Conservation (phyloP, 2,888 invertebrate genomes). For the Copidosoma aretas region DNA sequence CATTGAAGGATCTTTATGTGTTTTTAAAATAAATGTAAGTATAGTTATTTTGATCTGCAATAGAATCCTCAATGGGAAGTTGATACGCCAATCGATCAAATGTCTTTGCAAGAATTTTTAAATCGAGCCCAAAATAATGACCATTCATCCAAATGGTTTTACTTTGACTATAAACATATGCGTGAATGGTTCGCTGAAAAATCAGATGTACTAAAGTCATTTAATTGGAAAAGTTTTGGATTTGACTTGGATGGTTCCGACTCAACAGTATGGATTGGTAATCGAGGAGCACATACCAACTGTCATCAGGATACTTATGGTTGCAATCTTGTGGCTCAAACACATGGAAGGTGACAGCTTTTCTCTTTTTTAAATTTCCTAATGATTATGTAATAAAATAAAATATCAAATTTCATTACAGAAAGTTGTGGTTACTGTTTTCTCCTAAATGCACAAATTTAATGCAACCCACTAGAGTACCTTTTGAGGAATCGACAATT, state of each 20-base stretch:
- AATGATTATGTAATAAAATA: constrained; percentile 22
- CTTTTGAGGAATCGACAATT: constrained; percentile 96
- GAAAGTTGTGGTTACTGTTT: constrained; percentile 92
- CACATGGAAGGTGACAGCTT: constrained; percentile 76
- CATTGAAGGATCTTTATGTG: not conserved
- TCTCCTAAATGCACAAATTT: constrained; percentile 75
- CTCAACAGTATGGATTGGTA: constrained; percentile 89
- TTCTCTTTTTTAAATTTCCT: constrained; percentile 8
- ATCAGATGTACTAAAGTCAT: constrained; percentile 65
- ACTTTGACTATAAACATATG: constrained; percentile 86
- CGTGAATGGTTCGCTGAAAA: constrained; percentile 71
- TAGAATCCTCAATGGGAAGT: constrained; percentile 82
- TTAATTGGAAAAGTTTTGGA: constrained; percentile 76
- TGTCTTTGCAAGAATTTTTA: constrained; percentile 73
- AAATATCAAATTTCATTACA: constrained; percentile 53
- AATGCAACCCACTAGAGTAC: constrained; percentile 82
- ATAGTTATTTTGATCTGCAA: constrained; percentile 4
- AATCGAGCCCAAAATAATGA: constrained; percentile 47
- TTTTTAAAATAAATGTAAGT: not conserved
- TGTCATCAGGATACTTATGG: constrained; percentile 96
- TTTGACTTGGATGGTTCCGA: constrained; percentile 73
- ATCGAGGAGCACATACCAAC: constrained; percentile 86
- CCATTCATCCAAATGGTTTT: constrained; percentile 71
- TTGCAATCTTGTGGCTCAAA: constrained; percentile 88
- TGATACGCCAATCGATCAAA: constrained; percentile 67